These are phyloP conservation scores for Psittacara wagleri DNA, from an alignment of 2,113 vertebrate species.

Conservation along the genomic window DNA sequence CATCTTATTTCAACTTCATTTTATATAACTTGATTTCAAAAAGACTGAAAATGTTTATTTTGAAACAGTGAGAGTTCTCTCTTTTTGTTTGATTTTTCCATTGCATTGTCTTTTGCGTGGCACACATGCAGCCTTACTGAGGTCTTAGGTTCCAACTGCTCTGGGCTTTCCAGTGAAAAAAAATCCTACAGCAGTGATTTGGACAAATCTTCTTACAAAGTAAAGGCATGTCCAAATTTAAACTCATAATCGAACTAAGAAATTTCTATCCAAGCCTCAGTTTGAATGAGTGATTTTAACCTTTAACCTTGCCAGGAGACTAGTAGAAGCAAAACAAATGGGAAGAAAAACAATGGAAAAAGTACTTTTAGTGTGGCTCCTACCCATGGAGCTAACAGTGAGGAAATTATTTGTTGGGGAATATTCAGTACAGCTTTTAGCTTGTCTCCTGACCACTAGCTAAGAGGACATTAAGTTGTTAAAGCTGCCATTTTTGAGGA, in stretches of 20 bases:
- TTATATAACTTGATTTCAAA: background rate
- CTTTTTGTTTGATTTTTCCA: background rate
- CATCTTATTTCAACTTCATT: background rate
- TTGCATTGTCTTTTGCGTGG: background rate
- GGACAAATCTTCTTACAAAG: background rate
- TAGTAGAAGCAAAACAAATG: background rate
- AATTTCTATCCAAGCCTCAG: background rate
- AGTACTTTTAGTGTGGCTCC: background rate
- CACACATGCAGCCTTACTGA: background rate
- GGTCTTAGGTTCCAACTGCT: background rate
- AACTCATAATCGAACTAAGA: background rate
- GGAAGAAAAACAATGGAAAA: background rate
- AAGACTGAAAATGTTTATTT: background rate
- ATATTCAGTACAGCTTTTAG: background rate
- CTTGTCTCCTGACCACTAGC: background rate
- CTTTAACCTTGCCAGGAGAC: background rate
- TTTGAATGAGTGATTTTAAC: background rate
- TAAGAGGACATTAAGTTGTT: background rate
- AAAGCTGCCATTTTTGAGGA: background rate
- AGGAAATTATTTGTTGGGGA: background rate
- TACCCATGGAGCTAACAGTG: rapidly evolving
- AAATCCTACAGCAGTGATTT: background rate
- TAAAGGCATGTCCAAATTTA: background rate
- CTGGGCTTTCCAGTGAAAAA: background rate
- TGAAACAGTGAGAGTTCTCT: background rate